These are phyloP conservation scores for Cephus pygmeus DNA, from an alignment of 2,888 invertebrate species.

Conservation along the genomic window DNA sequence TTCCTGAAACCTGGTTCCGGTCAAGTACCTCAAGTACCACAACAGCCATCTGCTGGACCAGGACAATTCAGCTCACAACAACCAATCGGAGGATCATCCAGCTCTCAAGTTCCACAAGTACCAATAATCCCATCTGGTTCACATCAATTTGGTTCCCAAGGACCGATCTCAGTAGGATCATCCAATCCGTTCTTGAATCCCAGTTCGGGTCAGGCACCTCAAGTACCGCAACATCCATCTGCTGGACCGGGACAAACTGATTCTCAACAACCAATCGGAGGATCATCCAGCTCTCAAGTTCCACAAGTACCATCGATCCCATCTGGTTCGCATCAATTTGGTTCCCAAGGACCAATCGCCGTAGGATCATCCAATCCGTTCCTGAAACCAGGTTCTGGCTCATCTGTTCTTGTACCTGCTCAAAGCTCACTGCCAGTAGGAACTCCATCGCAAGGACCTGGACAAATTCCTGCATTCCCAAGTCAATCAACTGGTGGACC, in stretches of 20 bases:
- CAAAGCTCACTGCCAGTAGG: slow-evolving; percentile 8
- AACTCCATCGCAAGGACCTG: slow-evolving; percentile 7
- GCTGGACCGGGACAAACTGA: neutral
- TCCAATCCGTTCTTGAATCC: slow-evolving; percentile 27
- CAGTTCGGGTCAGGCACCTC: slow-evolving; percentile 24
- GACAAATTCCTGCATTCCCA: neutral
- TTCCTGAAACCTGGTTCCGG: slow-evolving; percentile 13
- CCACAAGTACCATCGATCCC: slow-evolving; percentile 1
- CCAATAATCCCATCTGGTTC: neutral
- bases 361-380: slow-evolving; percentile 23
- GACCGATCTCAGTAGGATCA: neutral
- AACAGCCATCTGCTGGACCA: neutral
- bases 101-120: neutral
- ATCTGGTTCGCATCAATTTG: neutral
- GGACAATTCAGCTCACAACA: neutral
- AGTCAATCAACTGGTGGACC: neutral
- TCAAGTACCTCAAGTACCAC: neutral
- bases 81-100: neutral
- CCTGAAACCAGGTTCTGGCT: slow-evolving; percentile 29
- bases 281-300: neutral
- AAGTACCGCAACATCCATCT: neutral
- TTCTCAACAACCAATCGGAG: neutral
- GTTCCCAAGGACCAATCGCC: neutral
- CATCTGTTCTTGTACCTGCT: slow-evolving; percentile 19
- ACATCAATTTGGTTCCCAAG: neutral